Conservation (phyloP, 2,888 invertebrate species). For the Punctoribates punctum region DNA sequence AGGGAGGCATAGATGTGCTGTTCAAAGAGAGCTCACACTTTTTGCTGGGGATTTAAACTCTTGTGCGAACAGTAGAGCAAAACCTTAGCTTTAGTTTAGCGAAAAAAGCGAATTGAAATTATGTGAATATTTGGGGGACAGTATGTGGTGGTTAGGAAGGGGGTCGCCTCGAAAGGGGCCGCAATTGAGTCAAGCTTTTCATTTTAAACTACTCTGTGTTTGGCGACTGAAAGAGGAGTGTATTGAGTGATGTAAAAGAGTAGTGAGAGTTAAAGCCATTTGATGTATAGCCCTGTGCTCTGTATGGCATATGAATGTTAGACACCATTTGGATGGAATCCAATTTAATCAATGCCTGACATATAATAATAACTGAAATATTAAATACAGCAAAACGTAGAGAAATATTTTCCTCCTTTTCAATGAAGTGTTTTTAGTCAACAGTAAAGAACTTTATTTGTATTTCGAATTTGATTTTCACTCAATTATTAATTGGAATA, state of each 20-base stretch:
- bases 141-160: constrained; percentile 11
- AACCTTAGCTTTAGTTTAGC: background rate
- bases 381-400: too few relatives aligned
- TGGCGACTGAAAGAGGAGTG: background rate
- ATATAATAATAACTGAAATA: constrained; percentile 8
- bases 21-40: background rate
- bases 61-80: background rate
- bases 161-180: too few relatives aligned
- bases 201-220: background rate
- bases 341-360: constrained; percentile 9
- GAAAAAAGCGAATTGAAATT: constrained; percentile 6
- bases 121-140: background rate
- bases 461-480: too few relatives aligned
- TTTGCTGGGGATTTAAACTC: constrained; percentile 13
- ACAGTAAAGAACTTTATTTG: too few relatives aligned
- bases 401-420: too few relatives aligned
- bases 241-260: background rate
- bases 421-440: too few relatives aligned
- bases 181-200: background rate
- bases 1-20: background rate
- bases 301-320: background rate
- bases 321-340: constrained; percentile 19
- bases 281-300: background rate
- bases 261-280: constrained; percentile 13
- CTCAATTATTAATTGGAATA: too few relatives aligned